A percentile compares a stretch with the other conserved stretches of the same genome.
Evolutionary conservation across 1,140 invertebrate species (phyloP).

Genomic region (Drosophila oshimai): DNA sequence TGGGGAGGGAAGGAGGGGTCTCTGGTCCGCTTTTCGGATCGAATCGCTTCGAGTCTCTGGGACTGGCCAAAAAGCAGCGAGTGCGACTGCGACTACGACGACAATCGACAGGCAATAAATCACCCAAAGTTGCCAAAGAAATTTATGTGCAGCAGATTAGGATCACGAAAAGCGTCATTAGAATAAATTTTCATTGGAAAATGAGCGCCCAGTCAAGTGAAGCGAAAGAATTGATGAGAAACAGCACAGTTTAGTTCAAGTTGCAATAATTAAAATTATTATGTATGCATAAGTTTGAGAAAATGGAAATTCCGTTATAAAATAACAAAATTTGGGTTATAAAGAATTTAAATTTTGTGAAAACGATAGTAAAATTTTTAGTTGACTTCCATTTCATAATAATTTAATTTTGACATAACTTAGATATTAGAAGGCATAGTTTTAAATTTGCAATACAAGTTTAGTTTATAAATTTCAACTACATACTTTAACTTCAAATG

Average conservation of each 20-base stretch:
- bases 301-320: not conserved
- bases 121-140: constrained; percentile 79
- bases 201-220: constrained; percentile 6
- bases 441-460: too few species aligned
- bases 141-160: constrained; percentile 79
- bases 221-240: constrained; percentile 18
- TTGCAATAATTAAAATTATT: constrained; percentile 26
- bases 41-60: constrained; percentile 5
- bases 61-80: constrained; percentile 29
- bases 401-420: too few species aligned
- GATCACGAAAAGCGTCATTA: constrained; percentile 71
- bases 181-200: constrained; percentile 73
- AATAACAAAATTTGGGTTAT: not conserved
- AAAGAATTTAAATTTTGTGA: too few species aligned
- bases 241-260: not conserved
- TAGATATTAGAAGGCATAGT: not conserved
- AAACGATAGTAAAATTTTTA: too few species aligned
- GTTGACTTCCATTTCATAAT: too few species aligned
- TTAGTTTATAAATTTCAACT: too few species aligned
- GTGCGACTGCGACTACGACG: constrained; percentile 46
- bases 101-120: constrained; percentile 81
- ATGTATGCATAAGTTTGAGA: constrained; percentile 3
- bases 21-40: constrained; percentile 29
- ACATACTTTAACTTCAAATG: too few species aligned
- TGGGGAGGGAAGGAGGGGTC: not conserved